phyloP scores from a whole-genome alignment of 1,140 invertebrate genomes.

The Meloidogyne floridensis region DNA sequence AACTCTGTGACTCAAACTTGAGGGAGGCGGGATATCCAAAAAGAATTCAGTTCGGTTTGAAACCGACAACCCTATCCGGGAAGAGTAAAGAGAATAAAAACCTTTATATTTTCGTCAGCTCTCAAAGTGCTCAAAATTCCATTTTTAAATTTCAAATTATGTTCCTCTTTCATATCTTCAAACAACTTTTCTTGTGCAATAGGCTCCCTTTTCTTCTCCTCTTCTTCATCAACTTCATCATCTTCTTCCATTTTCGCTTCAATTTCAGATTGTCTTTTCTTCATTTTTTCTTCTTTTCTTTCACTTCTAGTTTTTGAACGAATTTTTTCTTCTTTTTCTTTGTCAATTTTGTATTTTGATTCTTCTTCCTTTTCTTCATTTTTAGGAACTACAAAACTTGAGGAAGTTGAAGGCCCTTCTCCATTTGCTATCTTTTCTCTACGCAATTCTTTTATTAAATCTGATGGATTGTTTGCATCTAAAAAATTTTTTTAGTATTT shows the following conservation, averaged over 20 bases:
- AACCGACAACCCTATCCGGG: no score
- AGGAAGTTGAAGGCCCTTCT: slow-evolving; percentile 14
- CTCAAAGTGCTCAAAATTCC: slow-evolving; percentile 40
- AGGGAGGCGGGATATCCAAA: no score
- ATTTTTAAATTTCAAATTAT: slow-evolving; percentile 51
- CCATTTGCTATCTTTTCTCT: slow-evolving; percentile 34
- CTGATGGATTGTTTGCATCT: slow-evolving; percentile 64
- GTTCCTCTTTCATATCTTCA: slow-evolving; percentile 51
- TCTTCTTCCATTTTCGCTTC: slow-evolving; percentile 29
- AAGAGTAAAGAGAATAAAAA: no score
- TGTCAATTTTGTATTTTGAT: slow-evolving; percentile 5
- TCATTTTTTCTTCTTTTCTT: slow-evolving; percentile 19
- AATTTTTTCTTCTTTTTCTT: not conserved
- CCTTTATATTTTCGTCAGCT: slow-evolving; percentile 48
- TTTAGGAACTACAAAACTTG: not conserved
- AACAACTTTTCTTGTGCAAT: slow-evolving; percentile 43
- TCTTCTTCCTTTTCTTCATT: slow-evolving; percentile 5
- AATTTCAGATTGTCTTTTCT: not conserved
- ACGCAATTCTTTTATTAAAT: slow-evolving; percentile 55
- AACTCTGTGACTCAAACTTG: no score
- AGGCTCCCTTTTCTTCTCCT: slow-evolving; percentile 24
- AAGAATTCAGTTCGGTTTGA: no score
- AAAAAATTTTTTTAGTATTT: slow-evolving; percentile 40
- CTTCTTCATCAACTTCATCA: slow-evolving; percentile 28
- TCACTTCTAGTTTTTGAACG: slow-evolving; percentile 14